Evolutionary conservation across 2,888 invertebrate species (phyloP), one percentile per base, ranked within the genome.

Genomic region (Gastracanthus pulcherrimus): DNA sequence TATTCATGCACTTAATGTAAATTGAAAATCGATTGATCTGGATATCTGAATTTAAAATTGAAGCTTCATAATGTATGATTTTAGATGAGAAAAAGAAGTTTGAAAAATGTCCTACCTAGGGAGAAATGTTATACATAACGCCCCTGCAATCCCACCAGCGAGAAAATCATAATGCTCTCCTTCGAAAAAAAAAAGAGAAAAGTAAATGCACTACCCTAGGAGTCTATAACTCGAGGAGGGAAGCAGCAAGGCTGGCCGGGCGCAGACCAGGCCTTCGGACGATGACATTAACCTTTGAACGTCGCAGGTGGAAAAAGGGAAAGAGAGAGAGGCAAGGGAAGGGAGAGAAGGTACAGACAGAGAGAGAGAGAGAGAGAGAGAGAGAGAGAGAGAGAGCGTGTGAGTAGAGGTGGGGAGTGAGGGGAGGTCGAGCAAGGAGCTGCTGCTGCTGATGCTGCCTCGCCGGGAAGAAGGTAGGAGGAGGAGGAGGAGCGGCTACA

Each of bases 241-340:
- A 41, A 9, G 9, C 41, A 31, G 34, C 60, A 62, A 34, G 51
- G 9, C 51, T 51, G 51, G 51, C 51, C 31, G 60, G 26, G 60
- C n/a, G 6, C 36, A 5, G 23, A 7, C n/a, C 55, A 51, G 23
- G 75, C 48, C 75, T 76, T 55, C 34, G 51, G 67, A 60, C 70
- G 60, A 75, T 58, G 76, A 75, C 72, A 70, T 70, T 74, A 80
- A 75, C 82, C 77, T 84, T 82, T 75, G 83, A 82, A 80, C 72
- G 77, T 80, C 83, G 80, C 83, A 82, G 80, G 82, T 82, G 83
- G 81, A 76, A 81, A 76, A 72, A 82, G 79, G 58, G 58, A 75
- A 77, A 71, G 69, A 69, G 38, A 60, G 71, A 74, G 70, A 75
- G 64, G 70, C 45, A 60, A 34, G 16, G 45, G 36, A 23, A 23